Percentiles rank a stretch among this genome's conserved stretches.
These are phyloP conservation scores for Montipora foliosa DNA, from an alignment of 64 coral and sea anemone species.

Conservation along the genomic window DNA sequence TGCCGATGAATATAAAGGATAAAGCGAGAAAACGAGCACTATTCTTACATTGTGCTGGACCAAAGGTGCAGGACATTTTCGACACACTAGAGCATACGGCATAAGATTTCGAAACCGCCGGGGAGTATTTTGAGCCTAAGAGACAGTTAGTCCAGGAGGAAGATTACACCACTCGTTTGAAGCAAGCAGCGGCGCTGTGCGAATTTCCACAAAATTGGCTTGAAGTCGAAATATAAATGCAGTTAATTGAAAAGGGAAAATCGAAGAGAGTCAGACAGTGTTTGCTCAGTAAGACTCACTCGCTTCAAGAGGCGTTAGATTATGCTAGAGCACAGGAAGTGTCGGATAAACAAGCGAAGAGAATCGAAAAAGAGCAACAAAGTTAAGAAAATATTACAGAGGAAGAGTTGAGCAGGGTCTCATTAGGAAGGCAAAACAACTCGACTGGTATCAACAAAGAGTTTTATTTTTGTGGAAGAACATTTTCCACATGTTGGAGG, in stretches of 20 bases:
- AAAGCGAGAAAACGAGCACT: no score
- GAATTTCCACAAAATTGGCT: constrained; percentile 14
- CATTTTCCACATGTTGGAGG: neutral
- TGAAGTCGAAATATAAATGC: constrained; percentile 3
- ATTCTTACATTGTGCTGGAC: no score
- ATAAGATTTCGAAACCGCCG: no score
- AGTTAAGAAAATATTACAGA: neutral
- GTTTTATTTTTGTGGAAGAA: constrained; percentile 33
- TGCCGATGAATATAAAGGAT: no score
- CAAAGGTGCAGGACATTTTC: no score
- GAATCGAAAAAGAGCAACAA: constrained; percentile 35
- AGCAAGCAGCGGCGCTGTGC: neutral
- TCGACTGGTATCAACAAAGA: neutral
- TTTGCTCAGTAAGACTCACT: constrained; percentile 9
- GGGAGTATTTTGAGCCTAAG: no score
- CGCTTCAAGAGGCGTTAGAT: constrained; percentile 3
- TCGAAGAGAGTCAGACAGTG: constrained; percentile 3
- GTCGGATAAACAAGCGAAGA: constrained; percentile 1
- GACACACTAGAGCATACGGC: no score
- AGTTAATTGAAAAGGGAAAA: constrained; percentile 37
- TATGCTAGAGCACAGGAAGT: constrained; percentile 41
- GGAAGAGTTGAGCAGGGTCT: neutral
- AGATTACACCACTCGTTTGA: constrained; percentile 14
- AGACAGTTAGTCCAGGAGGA: neutral
- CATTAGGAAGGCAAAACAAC: neutral